These are phyloP conservation scores for Sebastes minor DNA, from an alignment of 2,797 vertebrate species.

Conservation along the genomic window DNA sequence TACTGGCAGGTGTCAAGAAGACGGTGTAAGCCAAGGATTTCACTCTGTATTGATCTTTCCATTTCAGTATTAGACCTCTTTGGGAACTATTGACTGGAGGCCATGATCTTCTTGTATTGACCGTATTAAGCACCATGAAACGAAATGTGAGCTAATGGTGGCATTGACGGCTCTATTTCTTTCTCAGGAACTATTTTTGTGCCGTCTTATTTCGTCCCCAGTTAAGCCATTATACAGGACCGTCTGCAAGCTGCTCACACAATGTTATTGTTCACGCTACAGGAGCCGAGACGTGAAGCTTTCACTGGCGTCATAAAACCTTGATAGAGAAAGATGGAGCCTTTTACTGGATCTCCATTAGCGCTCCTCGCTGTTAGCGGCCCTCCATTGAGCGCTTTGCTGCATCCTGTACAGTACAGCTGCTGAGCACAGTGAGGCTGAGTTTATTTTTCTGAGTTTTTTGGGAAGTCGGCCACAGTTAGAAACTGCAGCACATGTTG, in stretches of 20 bases:
- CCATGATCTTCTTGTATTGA: slow-evolving; percentile 44
- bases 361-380: not conserved
- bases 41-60: slow-evolving; percentile 50
- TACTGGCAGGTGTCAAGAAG: slow-evolving; percentile 14
- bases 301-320: slow-evolving; percentile 15
- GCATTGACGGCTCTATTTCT: slow-evolving; percentile 23
- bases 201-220: slow-evolving; percentile 1
- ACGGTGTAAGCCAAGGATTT: slow-evolving; percentile 16
- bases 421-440: not conserved
- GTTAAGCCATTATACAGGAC: not conserved
- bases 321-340: not conserved
- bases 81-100: slow-evolving; percentile 30
- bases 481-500: slow-evolving; percentile 51
- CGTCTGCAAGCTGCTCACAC: not conserved
- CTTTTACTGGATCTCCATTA: slow-evolving; percentile 12
- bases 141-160: slow-evolving; percentile 18
- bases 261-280: not conserved
- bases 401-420: slow-evolving; percentile 1
- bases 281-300: not conserved
- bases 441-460: slow-evolving; percentile 32
- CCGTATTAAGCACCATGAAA: not conserved
- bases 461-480: slow-evolving; percentile 24
- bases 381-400: not conserved
- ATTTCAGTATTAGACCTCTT: slow-evolving; percentile 38
- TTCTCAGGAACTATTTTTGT: slow-evolving; percentile 26